Evolutionary conservation across 2,888 invertebrate genomes (phyloP).

Genomic region (Plagiodera versicolora): DNA sequence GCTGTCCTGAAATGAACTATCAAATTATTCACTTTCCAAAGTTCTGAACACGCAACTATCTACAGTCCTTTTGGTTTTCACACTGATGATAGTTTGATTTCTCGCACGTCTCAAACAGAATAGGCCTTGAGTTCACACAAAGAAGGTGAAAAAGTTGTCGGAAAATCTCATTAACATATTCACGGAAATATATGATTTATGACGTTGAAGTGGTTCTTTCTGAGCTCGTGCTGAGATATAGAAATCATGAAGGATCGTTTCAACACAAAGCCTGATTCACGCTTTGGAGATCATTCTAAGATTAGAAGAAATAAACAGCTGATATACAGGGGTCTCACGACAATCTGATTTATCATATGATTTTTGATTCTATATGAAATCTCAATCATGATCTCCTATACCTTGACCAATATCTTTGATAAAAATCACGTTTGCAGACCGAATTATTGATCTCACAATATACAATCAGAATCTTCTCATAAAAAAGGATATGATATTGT

Average conservation of each 20-base stretch:
- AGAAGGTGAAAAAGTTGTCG: background rate
- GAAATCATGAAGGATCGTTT: background rate
- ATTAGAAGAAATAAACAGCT: background rate
- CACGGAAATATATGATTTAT: background rate
- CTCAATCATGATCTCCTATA: too few species aligned
- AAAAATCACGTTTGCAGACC: too few species aligned
- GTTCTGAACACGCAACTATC: background rate
- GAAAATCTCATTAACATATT: background rate
- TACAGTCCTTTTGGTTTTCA: background rate
- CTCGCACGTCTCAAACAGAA: background rate
- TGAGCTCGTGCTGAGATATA: background rate
- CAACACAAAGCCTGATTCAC: background rate
- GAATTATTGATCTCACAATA: too few species aligned
- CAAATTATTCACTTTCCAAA: too few species aligned
- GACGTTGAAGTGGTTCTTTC: background rate
- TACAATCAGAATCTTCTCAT: too few species aligned
- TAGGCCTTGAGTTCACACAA: background rate
- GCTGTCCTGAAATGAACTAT: too few species aligned
- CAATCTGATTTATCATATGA: too few species aligned
- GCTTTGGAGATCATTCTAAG: background rate
- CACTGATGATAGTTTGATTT: background rate
- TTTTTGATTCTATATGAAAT: too few species aligned
- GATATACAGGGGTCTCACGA: background rate
- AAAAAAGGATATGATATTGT: too few species aligned
- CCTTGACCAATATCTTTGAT: too few species aligned